A percentile compares a stretch with the other conserved stretches of the same genome.
phyloP scores from a whole-genome alignment of 2,888 invertebrate species.

The Nemotelus nigrinus region DNA sequence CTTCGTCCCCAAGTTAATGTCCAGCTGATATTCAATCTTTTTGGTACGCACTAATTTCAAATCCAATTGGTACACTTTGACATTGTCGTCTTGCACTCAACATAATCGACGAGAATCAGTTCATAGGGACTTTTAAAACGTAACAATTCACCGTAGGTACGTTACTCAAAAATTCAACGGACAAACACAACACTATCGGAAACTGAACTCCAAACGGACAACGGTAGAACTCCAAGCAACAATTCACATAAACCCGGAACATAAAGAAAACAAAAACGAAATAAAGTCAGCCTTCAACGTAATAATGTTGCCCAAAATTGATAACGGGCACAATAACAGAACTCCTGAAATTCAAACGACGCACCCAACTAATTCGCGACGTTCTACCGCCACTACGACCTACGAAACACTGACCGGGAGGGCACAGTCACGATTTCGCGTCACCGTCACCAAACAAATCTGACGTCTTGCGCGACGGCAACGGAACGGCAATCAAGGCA shows the following conservation, averaged over 20 bases:
- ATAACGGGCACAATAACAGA: conserved; percentile 41
- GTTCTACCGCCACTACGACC: conserved; percentile 64
- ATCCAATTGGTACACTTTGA: too few species aligned
- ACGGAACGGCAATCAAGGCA: background rate
- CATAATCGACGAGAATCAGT: too few species aligned
- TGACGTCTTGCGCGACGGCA: conserved; percentile 4
- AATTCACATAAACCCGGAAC: background rate
- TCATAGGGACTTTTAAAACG: too few species aligned
- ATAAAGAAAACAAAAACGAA: background rate
- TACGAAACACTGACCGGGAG: conserved; percentile 47
- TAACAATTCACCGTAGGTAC: too few species aligned
- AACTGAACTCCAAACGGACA: background rate
- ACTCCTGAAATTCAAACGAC: conserved; percentile 13
- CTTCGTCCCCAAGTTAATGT: too few species aligned
- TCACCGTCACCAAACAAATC: conserved; percentile 33
- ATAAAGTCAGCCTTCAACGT: conserved; percentile 16
- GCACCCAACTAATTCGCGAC: conserved; percentile 57
- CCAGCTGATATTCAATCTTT: too few species aligned
- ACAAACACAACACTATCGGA: conserved; percentile 13
- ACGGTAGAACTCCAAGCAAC: background rate
- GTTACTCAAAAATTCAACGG: background rate
- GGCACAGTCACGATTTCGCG: conserved; percentile 47
- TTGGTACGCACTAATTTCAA: too few species aligned
- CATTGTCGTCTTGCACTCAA: too few species aligned
- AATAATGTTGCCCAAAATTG: conserved; percentile 16